Evolutionary conservation across 35 echinoderm and acorn worm genomes (phyloP).

Genomic region (Ophiothrix spiculata): DNA sequence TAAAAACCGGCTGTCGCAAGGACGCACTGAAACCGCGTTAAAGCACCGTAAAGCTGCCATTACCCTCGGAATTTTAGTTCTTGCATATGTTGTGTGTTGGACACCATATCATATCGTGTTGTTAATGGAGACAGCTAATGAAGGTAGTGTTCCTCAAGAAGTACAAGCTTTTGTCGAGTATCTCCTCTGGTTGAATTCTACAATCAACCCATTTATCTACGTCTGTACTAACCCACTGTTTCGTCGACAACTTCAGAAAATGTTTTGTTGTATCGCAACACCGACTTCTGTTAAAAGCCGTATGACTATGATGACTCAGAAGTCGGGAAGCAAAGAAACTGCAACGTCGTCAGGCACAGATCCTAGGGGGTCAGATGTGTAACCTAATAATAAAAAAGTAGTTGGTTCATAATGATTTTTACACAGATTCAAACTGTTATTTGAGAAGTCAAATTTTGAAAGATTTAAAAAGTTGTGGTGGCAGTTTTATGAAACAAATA

Average conservation of each 20-base stretch:
- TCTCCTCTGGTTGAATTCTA: slow-evolving; percentile 39
- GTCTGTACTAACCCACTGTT: slow-evolving; percentile 18
- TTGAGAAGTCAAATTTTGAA: too few relatives aligned
- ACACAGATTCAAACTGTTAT: too few relatives aligned
- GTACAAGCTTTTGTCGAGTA: background rate
- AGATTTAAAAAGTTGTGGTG: too few relatives aligned
- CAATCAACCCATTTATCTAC: slow-evolving; percentile 36
- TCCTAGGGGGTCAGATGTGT: too few relatives aligned
- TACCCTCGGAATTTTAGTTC: slow-evolving; percentile 19
- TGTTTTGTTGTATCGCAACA: too few relatives aligned
- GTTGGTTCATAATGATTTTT: too few relatives aligned
- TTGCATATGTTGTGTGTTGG: slow-evolving; percentile 32
- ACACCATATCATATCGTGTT: slow-evolving; percentile 24
- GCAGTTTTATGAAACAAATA: too few relatives aligned
- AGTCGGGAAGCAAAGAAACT: too few relatives aligned
- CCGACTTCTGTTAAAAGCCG: too few relatives aligned
- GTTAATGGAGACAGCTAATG: background rate
- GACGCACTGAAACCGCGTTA: background rate
- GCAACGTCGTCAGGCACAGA: too few relatives aligned
- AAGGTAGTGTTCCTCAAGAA: background rate
- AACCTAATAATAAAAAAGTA: too few relatives aligned
- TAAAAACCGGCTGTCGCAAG: background rate
- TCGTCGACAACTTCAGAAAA: background rate
- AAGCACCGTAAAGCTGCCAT: slow-evolving; percentile 35
- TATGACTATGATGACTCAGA: too few relatives aligned